Evolutionary conservation across 2,113 vertebrate species (phyloP).

Genomic region (Callopanchax toddi): DNA sequence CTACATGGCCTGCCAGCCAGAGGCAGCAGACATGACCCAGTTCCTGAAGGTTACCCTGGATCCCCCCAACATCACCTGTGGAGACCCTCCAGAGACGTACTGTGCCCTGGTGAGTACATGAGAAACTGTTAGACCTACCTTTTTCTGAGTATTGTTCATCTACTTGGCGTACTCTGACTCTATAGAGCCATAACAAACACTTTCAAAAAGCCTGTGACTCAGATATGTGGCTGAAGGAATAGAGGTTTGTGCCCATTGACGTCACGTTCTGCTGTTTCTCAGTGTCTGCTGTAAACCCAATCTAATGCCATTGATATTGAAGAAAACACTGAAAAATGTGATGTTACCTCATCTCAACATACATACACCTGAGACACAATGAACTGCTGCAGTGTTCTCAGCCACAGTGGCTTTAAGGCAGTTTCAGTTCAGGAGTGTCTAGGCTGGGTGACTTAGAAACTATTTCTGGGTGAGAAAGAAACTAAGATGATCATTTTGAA

Average conservation of each 20-base stretch:
- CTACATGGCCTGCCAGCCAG: constrained; percentile 99
- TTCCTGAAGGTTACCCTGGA: constrained; percentile 94
- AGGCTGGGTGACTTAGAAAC: constrained; percentile 21
- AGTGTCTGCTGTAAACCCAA: constrained; percentile 26
- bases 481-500: too few species aligned
- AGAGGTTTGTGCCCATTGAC: constrained; percentile 41
- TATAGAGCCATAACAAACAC: constrained; percentile 28
- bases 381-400: constrained; percentile 9
- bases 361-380: not conserved
- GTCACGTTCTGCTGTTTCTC: constrained; percentile 41
- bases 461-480: constrained; percentile 24
- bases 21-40: constrained; percentile 96
- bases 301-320: constrained; percentile 41
- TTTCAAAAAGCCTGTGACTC: constrained; percentile 41
- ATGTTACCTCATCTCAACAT: not conserved
- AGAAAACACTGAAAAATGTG: constrained; percentile 26
- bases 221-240: constrained; percentile 32
- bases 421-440: constrained; percentile 13
- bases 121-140: not conserved
- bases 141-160: constrained; percentile 5
- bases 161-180: constrained; percentile 29
- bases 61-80: constrained; percentile 96
- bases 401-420: constrained; percentile 20
- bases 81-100: constrained; percentile 95
- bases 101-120: constrained; percentile 91